Percentiles rank a stretch among this genome's conserved stretches.
phyloP scores from a whole-genome alignment of 2,888 invertebrate species.

The Parasteatoda lunata region DNA sequence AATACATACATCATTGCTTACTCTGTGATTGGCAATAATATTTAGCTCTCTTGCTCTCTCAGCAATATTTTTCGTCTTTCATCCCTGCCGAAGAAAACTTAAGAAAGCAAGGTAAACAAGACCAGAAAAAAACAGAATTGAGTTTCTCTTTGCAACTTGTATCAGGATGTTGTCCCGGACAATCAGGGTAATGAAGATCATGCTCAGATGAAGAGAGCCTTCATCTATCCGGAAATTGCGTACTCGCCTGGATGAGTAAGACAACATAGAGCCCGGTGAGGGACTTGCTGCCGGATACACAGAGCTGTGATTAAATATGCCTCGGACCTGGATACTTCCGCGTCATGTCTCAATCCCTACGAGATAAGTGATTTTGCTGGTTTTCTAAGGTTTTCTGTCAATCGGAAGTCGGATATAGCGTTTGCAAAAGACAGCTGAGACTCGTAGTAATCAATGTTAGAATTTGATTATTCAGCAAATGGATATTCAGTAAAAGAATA shows the following conservation, averaged over 20 bases:
- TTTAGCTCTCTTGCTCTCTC: neutral
- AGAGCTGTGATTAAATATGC: conserved; percentile 54
- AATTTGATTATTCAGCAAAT: too few species aligned
- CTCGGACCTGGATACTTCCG: neutral
- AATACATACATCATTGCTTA: neutral
- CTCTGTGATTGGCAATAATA: neutral
- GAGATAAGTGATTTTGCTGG: conserved; percentile 1
- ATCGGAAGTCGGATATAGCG: neutral
- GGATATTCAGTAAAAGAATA: too few species aligned
- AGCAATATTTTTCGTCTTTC: neutral
- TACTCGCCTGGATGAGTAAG: conserved; percentile 33
- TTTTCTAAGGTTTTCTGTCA: neutral
- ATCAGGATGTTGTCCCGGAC: conserved; percentile 29
- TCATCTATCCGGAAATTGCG: conserved; percentile 61
- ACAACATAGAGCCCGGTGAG: conserved; percentile 8
- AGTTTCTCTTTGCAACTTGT: neutral
- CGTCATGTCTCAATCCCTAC: neutral
- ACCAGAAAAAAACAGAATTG: neutral
- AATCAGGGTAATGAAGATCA: conserved; percentile 62
- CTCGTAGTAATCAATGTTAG: too few species aligned
- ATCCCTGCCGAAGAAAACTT: neutral
- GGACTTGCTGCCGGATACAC: conserved; percentile 1
- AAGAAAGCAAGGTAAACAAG: neutral
- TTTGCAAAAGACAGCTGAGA: neutral
- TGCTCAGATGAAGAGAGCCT: conserved; percentile 50